phyloP scores from a whole-genome alignment of 2,797 vertebrate species.

The Sebastes itinus region DNA sequence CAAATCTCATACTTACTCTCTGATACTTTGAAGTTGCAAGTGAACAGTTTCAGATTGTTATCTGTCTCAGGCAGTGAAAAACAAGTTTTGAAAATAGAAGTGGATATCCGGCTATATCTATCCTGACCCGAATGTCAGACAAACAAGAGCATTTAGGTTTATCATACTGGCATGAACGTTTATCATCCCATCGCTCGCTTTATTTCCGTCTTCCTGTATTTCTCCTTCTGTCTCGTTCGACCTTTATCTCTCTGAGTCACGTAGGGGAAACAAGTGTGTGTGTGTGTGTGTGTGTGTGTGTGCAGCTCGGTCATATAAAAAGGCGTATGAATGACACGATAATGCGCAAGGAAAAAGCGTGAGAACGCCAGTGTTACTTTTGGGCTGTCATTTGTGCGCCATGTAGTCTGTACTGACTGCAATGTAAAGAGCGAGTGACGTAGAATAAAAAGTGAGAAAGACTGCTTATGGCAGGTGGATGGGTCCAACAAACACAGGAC shows the following conservation, averaged over 20 bases:
- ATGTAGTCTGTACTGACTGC: no score
- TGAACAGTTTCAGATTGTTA: constrained; percentile 38
- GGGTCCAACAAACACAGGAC: no score
- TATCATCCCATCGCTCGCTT: neutral
- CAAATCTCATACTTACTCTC: constrained; percentile 5
- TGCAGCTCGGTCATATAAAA: no score
- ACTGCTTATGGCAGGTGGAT: no score
- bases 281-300: neutral
- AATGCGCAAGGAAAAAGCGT: no score
- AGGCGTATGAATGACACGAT: no score
- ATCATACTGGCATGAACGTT: constrained; percentile 12
- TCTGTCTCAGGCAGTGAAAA: constrained; percentile 32
- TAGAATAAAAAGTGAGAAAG: no score
- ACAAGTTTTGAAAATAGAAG: constrained; percentile 39
- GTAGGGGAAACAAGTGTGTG: neutral
- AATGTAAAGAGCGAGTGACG: no score
- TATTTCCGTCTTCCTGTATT: neutral
- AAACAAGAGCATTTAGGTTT: constrained; percentile 25
- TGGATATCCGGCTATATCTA: constrained; percentile 38
- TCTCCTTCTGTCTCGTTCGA: neutral
- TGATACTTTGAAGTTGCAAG: constrained; percentile 27
- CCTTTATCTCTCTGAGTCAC: constrained; percentile 6
- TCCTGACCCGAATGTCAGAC: constrained; percentile 29
- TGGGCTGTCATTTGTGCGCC: no score
- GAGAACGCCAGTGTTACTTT: no score